Percentiles rank a stretch among this genome's conserved stretches.
Evolutionary conservation across 2,888 invertebrate genomes (phyloP).

Genomic region (Athalia circularis): DNA sequence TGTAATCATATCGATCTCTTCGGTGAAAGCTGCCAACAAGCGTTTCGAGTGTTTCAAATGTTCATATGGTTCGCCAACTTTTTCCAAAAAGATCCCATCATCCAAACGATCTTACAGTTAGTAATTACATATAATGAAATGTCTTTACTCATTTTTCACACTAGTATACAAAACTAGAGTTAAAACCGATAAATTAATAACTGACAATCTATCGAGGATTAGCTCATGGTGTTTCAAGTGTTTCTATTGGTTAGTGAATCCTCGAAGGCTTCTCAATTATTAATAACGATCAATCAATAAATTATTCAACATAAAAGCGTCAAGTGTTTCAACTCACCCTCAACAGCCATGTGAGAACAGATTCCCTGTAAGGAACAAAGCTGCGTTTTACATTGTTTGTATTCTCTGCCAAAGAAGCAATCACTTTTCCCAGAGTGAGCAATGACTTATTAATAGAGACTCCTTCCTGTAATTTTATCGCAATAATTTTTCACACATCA

Average conservation of each 20-base stretch:
- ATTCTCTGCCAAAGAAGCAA: constrained; percentile 83
- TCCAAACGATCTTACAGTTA: background rate
- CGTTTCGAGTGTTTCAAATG: constrained; percentile 29
- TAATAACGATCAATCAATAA: constrained; percentile 45
- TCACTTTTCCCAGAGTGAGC: constrained; percentile 87
- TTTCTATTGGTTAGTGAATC: constrained; percentile 45
- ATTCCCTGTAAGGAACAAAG: constrained; percentile 88
- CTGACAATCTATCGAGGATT: constrained; percentile 44
- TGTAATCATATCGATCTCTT: background rate
- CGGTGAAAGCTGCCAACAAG: constrained; percentile 13
- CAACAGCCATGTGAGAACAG: constrained; percentile 86
- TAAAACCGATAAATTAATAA: background rate
- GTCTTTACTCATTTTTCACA: background rate
- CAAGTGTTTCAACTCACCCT: constrained; percentile 76
- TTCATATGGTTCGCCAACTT: background rate
- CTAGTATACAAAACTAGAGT: too few species aligned
- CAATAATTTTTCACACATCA: background rate
- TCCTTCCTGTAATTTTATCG: constrained; percentile 77
- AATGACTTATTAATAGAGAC: constrained; percentile 86
- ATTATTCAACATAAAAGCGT: constrained; percentile 44
- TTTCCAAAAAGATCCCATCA: background rate
- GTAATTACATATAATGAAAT: background rate
- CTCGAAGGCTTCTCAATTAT: constrained; percentile 42
- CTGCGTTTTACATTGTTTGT: constrained; percentile 74
- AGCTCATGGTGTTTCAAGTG: constrained; percentile 46